A percentile compares a stretch with the other conserved stretches of the same genome.
These are phyloP conservation scores for Asarcornis scutulata DNA, from an alignment of 2,113 vertebrate genomes.

Conservation along the genomic window DNA sequence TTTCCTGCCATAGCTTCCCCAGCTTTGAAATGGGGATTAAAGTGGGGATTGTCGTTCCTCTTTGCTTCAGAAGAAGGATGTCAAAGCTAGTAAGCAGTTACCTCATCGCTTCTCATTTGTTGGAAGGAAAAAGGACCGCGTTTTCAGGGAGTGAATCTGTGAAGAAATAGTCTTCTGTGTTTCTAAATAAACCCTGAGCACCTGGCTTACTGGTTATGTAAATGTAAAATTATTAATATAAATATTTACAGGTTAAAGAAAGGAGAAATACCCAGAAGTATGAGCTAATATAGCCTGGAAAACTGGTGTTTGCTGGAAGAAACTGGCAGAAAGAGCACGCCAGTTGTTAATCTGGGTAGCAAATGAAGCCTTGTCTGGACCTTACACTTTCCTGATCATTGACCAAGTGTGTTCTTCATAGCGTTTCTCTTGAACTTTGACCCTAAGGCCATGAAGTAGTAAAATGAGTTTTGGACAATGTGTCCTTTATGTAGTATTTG, in stretches of 20 bases:
- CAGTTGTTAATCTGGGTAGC: background rate
- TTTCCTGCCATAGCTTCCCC: background rate
- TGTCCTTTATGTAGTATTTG: background rate
- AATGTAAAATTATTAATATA: background rate
- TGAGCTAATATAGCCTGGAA: background rate
- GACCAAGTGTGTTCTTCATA: background rate
- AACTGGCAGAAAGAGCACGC: background rate
- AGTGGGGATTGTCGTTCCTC: background rate
- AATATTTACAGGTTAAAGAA: background rate
- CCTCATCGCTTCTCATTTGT: background rate
- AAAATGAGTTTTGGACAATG: background rate
- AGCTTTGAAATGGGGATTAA: background rate
- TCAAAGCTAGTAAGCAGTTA: background rate
- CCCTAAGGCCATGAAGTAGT: background rate
- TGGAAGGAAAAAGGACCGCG: background rate
- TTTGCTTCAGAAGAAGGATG: background rate
- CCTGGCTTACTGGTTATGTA: background rate
- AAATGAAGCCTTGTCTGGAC: background rate
- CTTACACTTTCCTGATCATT: background rate
- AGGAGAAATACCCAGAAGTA: background rate
- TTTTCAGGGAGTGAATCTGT: background rate
- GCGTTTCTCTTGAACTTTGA: background rate
- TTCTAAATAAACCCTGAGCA: background rate
- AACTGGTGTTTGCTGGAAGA: background rate
- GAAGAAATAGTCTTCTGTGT: background rate